Conservation (phyloP, 2,888 invertebrate species). For the Plebejus melissa region DNA sequence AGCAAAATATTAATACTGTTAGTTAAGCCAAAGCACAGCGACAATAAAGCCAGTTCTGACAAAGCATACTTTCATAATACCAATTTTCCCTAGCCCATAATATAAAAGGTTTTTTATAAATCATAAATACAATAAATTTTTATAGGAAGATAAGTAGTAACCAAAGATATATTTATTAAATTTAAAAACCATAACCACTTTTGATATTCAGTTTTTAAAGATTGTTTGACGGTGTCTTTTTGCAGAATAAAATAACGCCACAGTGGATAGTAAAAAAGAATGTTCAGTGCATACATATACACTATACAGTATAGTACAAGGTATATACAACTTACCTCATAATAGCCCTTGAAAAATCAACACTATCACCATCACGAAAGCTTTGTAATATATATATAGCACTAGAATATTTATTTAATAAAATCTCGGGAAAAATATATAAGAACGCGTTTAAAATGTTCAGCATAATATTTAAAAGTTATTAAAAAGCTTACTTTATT, state of each 20-base stretch:
- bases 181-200: not conserved
- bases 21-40: not conserved
- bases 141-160: not conserved
- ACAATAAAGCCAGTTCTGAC: not conserved
- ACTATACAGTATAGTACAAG: not conserved
- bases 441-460: not conserved
- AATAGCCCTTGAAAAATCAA: not conserved
- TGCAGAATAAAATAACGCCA: not conserved
- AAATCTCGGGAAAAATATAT: not conserved
- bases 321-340: constrained; percentile 25
- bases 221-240: not conserved
- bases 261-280: not conserved
- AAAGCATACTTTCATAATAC: not conserved
- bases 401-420: not conserved
- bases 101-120: not conserved
- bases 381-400: not conserved
- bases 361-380: constrained; percentile 11
- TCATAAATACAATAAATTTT: not conserved
- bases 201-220: not conserved
- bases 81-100: not conserved
- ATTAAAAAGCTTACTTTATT: not conserved
- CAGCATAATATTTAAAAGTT: not conserved
- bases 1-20: constrained; percentile 14
- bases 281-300: not conserved
- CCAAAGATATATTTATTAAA: not conserved